Percentiles rank a stretch among this genome's conserved stretches.
phyloP scores from a whole-genome alignment of 2,888 invertebrate species.

The Sphaerophoria rueppellii region DNA sequence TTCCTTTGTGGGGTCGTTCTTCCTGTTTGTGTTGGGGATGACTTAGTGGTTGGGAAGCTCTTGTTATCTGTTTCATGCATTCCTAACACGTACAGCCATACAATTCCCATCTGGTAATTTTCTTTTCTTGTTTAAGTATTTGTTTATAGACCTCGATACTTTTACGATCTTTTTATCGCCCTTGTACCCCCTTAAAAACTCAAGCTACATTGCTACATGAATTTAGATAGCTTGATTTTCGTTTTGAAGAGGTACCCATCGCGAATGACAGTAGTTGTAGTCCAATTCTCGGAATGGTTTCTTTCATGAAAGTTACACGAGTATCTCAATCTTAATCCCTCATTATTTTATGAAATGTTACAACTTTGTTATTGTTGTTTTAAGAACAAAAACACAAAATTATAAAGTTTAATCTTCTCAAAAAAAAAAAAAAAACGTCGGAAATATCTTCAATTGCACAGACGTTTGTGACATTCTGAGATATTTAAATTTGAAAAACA shows the following conservation, averaged over 20 bases:
- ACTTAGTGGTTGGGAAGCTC: neutral
- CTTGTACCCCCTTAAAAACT: neutral
- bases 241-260: neutral
- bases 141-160: neutral
- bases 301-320: too few relatives aligned
- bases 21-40: neutral
- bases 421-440: neutral
- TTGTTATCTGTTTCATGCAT: neutral
- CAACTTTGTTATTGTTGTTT: slow-evolving; percentile 20
- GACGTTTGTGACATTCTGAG: slow-evolving; percentile 46
- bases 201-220: neutral
- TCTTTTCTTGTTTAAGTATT: slow-evolving; percentile 6
- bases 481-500: slow-evolving; percentile 33
- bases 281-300: too few relatives aligned
- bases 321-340: neutral
- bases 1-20: neutral
- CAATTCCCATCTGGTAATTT: slow-evolving; percentile 24
- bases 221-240: slow-evolving; percentile 11
- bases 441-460: slow-evolving; percentile 30
- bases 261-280: too few relatives aligned
- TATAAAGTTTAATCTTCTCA: neutral
- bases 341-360: slow-evolving; percentile 10
- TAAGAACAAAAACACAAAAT: neutral
- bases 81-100: slow-evolving; percentile 6
- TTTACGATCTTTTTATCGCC: slow-evolving; percentile 9